These are phyloP conservation scores for Eupithecia dodoneata DNA, from an alignment of 2,888 invertebrate genomes.

Conservation along the genomic window DNA sequence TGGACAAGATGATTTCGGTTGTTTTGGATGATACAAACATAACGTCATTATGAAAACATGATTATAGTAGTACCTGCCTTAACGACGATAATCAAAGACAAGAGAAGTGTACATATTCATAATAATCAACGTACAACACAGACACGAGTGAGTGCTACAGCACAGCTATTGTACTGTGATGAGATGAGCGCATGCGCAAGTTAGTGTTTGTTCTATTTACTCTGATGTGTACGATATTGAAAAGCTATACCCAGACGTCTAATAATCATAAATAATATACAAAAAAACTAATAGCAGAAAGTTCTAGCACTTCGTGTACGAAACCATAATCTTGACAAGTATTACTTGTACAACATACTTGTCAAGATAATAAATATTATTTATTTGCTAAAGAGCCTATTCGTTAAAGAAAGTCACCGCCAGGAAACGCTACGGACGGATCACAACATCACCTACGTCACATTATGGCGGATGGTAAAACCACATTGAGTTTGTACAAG, in stretches of 20 bases:
- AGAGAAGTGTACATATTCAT: background rate
- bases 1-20: background rate
- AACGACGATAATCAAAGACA: background rate
- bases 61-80: background rate
- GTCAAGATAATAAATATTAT: background rate
- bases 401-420: background rate
- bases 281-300: background rate
- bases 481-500: background rate
- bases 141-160: background rate
- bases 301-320: background rate
- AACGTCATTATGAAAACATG: background rate
- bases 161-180: background rate
- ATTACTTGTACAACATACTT: too few relatives aligned
- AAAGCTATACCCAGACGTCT: background rate
- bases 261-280: background rate
- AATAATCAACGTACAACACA: background rate
- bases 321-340: background rate
- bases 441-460: background rate
- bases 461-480: background rate
- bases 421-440: background rate
- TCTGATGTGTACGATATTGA: background rate
- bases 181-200: slow-evolving; percentile 2
- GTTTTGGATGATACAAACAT: background rate
- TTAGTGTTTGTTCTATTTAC: background rate
- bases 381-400: background rate